phyloP scores from a whole-genome alignment of 2,797 vertebrate species.

The Peromyscus aztecus region DNA sequence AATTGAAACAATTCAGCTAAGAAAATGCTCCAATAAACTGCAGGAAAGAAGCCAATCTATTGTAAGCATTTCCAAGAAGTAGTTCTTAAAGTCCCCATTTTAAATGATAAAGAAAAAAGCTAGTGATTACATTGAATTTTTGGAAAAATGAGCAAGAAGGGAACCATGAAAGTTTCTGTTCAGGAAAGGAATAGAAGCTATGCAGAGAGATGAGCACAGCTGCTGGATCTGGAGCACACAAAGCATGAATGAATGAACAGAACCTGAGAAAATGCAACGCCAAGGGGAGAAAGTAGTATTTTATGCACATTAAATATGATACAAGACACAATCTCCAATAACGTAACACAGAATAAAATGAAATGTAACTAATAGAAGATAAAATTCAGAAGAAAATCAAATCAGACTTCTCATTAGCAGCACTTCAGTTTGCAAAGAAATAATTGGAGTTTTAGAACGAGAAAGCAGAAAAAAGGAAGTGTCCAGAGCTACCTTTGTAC shows the following conservation, averaged over 20 bases:
- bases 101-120: not conserved
- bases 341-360: not conserved
- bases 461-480: not conserved
- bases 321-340: not conserved
- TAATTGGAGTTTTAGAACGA: not conserved
- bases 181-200: not conserved
- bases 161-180: not conserved
- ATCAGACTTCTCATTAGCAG: not conserved
- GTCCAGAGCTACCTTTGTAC: not conserved
- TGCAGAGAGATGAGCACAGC: not conserved
- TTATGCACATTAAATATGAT: not conserved
- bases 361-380: not conserved
- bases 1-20: not conserved
- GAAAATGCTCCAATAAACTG: not conserved
- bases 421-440: not conserved
- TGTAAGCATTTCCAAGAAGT: not conserved
- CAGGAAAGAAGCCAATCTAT: not conserved
- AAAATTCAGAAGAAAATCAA: not conserved
- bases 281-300: not conserved
- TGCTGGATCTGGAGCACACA: not conserved
- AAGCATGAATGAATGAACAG: not conserved
- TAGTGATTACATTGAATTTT: not conserved
- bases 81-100: not conserved
- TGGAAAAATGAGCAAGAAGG: not conserved
- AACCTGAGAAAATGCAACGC: not conserved